phyloP scores from a whole-genome alignment of 2,888 invertebrate genomes.

The Gonocerus acuteangulatus region DNA sequence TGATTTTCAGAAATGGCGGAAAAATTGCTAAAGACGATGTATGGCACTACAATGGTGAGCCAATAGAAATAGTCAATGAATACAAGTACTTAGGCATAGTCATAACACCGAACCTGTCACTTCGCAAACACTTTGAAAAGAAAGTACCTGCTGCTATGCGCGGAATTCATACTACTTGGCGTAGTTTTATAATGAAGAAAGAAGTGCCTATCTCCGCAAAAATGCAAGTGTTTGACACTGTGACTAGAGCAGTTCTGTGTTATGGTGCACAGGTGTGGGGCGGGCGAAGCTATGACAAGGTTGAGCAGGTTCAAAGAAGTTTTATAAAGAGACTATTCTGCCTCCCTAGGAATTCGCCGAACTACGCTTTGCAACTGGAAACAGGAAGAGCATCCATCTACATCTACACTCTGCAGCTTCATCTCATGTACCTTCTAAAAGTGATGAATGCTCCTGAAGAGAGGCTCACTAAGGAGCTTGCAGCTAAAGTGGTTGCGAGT shows the following conservation, averaged over 20 bases:
- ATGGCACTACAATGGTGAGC: neutral
- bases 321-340: neutral
- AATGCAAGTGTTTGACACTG: neutral
- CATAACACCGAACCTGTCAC: neutral
- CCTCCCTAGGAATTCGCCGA: neutral
- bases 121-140: neutral
- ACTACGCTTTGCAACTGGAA: neutral
- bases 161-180: neutral
- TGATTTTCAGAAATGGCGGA: neutral
- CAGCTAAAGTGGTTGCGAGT: no score
- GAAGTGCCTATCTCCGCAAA: neutral
- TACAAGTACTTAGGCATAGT: neutral
- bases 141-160: neutral
- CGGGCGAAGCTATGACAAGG: neutral
- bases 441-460: no score
- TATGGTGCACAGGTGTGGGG: neutral
- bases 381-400: neutral
- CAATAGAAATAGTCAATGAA: neutral
- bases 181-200: slow-evolving; percentile 1
- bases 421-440: no score
- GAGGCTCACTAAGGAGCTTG: no score
- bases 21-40: neutral
- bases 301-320: neutral
- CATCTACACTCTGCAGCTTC: neutral
- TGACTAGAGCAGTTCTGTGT: neutral